Base-by-base conservation (phyloP, 2,888 invertebrate genomes). In the Antheraea yamamai region DNA sequence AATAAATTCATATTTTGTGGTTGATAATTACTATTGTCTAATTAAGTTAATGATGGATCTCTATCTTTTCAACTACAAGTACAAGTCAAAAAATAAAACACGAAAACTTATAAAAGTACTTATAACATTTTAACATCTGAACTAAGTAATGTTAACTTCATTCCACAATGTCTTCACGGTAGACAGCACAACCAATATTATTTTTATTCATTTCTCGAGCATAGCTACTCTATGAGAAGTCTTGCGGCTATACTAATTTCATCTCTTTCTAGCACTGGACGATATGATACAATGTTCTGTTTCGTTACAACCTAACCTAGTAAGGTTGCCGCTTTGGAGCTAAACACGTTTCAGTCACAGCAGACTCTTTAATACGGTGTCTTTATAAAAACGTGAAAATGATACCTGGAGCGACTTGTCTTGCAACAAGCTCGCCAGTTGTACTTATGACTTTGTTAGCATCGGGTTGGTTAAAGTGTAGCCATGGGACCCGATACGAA, bases 311-410 rank as follows among this genome's bases (percentile, higher is more conserved):
- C 79, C 79, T 82, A 74, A 75, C 84, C 78, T 75, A 76, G 77
- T 80, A 26, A 72, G 72, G 79, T 77, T 79, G 79, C 75, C 75
- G 20, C 70, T 68, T 75, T 61, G 77, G 73, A 68, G 75, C 76
- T 75, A 77, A 76, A 77, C 71, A 52, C 55, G 73, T 76, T 75
- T 73, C 74, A 75, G 79, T 72, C 76, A 75, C 74, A 78, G 78
- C 76, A 78, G 81, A 80, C 85, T 85, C 82, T 81, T 82, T 74
- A 79, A 83, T 76, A 79, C 80, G 76, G 85, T 78, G 85, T 91
- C 85, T 78, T 93, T 85, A 82, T 83, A 86, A 76, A 79, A 79
- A 88, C 89, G 89, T 92, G 90, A 91, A 92, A 92, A 91, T 88
- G 83, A 83, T 92, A 92, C 92, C 92, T 91, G 91, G 83, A 89